These are phyloP conservation scores for Macroramphosus scolopax DNA, from an alignment of 2,797 vertebrate species.

Conservation along the genomic window DNA sequence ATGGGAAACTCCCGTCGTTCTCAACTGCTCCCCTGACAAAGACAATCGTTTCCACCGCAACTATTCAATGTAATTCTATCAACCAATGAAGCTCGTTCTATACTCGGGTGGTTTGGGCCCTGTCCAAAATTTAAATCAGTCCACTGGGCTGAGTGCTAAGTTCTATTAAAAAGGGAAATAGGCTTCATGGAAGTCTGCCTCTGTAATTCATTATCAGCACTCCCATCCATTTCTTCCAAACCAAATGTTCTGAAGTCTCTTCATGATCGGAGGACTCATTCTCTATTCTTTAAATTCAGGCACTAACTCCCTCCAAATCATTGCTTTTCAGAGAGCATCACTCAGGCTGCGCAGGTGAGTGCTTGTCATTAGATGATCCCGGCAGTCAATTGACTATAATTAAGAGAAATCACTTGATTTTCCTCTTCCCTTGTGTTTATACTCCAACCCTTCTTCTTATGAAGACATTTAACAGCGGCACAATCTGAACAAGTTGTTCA, in stretches of 20 bases:
- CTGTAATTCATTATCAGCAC: too few species aligned
- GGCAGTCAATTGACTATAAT: conserved; percentile 31
- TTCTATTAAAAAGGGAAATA: too few species aligned
- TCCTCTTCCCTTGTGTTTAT: too few species aligned
- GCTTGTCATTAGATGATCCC: conserved; percentile 51
- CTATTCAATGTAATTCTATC: conserved; percentile 32
- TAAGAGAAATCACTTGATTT: too few species aligned
- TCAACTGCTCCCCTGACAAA: conserved; percentile 31
- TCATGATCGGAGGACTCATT: conserved; percentile 45
- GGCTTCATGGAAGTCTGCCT: conserved; percentile 32
- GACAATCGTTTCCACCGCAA: conserved; percentile 46
- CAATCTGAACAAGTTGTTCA: conserved; percentile 40
- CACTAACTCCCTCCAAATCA: conserved; percentile 54
- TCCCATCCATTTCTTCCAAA: conserved; percentile 27
- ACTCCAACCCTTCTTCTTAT: conserved; percentile 21
- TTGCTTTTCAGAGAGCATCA: conserved; percentile 60
- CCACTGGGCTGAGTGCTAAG: conserved; percentile 39
- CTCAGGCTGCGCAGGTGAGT: conserved; percentile 68
- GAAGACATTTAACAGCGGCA: conserved; percentile 41
- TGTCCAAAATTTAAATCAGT: conserved; percentile 50
- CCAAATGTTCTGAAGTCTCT: conserved; percentile 36
- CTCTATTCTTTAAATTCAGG: conserved; percentile 64
- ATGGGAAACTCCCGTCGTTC: conserved; percentile 25
- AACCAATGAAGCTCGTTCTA: conserved; percentile 13
- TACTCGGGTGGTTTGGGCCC: conserved; percentile 42